Evolutionary conservation across 2,113 vertebrate genomes (phyloP).

Genomic region (Perca fluviatilis): DNA sequence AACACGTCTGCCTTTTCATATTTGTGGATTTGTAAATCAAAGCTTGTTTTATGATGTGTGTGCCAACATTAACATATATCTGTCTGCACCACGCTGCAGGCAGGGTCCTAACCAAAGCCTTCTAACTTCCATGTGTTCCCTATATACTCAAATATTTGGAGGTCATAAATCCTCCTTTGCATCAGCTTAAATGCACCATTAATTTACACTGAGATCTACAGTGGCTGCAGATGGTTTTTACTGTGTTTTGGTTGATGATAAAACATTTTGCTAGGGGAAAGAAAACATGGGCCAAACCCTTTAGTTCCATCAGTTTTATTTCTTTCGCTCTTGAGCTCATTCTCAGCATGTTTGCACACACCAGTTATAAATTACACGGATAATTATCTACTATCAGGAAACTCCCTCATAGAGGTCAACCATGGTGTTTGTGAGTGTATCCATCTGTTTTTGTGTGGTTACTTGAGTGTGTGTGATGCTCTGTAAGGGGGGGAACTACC

Average conservation of each 20-base stretch:
- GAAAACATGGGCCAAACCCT: conserved; percentile 11
- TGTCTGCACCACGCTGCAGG: neutral
- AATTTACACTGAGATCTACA: conserved; percentile 56
- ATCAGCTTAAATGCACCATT: conserved; percentile 50
- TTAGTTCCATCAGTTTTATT: conserved; percentile 19
- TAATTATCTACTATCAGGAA: conserved; percentile 49
- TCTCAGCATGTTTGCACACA: conserved; percentile 16
- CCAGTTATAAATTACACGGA: conserved; percentile 56
- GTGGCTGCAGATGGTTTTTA: conserved; percentile 62
- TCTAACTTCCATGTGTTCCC: conserved; percentile 37
- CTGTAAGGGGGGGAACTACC: conserved; percentile 29
- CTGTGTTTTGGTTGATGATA: conserved; percentile 46
- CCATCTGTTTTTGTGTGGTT: conserved; percentile 61
- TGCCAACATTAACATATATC: conserved; percentile 17
- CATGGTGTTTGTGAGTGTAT: conserved; percentile 43
- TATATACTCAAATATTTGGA: conserved; percentile 48
- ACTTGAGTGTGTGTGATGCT: conserved; percentile 38
- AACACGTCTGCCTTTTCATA: neutral
- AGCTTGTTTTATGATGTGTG: neutral
- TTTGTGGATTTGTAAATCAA: conserved; percentile 36
- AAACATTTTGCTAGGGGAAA: conserved; percentile 41
- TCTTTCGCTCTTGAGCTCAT: conserved; percentile 3
- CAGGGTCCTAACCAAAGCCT: conserved; percentile 14
- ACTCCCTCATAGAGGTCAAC: conserved; percentile 36
- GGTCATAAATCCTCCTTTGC: conserved; percentile 57